These are phyloP conservation scores for Actinernus sp. DNA, from an alignment of 92 coral and sea anemone genomes.

Conservation along the genomic window DNA sequence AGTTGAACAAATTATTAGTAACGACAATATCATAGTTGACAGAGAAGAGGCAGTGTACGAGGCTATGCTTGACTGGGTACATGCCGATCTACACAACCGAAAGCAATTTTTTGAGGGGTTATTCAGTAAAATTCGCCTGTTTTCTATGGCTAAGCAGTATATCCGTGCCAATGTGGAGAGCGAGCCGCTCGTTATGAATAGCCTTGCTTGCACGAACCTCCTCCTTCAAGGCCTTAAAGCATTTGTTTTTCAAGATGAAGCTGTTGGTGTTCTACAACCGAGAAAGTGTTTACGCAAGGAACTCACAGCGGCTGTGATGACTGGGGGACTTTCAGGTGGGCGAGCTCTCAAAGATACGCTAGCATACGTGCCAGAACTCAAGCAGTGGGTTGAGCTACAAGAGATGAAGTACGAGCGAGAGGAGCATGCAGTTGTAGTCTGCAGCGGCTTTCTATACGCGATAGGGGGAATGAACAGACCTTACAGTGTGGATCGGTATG, in stretches of 20 bases:
- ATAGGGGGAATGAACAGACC: constrained; percentile 57
- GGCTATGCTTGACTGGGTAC: constrained; percentile 76
- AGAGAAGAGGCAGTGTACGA: constrained; percentile 75
- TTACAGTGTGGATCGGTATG: constrained; percentile 56
- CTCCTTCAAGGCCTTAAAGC: constrained; percentile 48
- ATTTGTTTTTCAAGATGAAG: background rate
- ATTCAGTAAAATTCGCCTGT: constrained; percentile 59
- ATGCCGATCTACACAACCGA: constrained; percentile 51
- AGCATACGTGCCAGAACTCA: constrained; percentile 25
- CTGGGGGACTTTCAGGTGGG: constrained; percentile 67
- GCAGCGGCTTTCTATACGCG: constrained; percentile 43
- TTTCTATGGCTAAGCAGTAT: constrained; percentile 59
- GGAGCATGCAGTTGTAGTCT: constrained; percentile 59
- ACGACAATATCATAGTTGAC: constrained; percentile 54
- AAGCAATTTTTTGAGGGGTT: constrained; percentile 50
- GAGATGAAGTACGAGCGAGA: constrained; percentile 63
- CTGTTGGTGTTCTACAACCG: constrained; percentile 9
- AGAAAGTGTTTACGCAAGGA: constrained; percentile 58
- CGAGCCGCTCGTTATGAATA: constrained; percentile 52
- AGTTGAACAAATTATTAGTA: constrained; percentile 40
- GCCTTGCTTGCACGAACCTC: constrained; percentile 35
- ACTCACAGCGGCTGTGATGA: constrained; percentile 20
- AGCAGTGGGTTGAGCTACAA: constrained; percentile 37
- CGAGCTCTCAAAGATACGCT: constrained; percentile 28
- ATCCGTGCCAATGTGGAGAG: constrained; percentile 25